Base-by-base conservation (phyloP, 2,113 vertebrate species). In the Nematolebias whitei region DNA sequence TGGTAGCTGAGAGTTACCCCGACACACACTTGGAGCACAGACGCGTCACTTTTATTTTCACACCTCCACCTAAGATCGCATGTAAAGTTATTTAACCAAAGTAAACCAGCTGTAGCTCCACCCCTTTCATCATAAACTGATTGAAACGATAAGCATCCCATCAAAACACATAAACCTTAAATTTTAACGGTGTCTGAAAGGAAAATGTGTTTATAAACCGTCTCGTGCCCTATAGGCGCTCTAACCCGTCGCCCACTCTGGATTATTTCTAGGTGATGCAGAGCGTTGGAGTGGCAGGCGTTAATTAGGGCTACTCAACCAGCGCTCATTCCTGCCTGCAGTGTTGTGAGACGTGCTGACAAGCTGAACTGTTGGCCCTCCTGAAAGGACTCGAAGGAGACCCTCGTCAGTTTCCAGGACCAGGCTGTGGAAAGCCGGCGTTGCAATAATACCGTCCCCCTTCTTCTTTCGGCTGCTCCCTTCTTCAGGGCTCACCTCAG, bases 191-290 rank as follows among this genome's bases (percentile, higher is more conserved):
- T 35, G 12, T n/a, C 50, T 29, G 55, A 56, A 68, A 68, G 41
- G 18, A 39, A 56, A 76, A 54, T 24, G 22, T 61, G n/a, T 11
- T 60, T 35, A 52, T 57, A 53, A 58, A 54, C 55, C 40, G 67
- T 22, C 5, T 13, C 19, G 38, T 47, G 50, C 39, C 32, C 50
- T 47, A 15, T 54, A 23, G 35, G 69, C 58, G n/a, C 40, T 73
- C 55, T 40, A 48, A 71, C 41, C 63, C 7, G 1, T 60, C 76
- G 74, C 88, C 87, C 85, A 89, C 87, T 76, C 60, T 54, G 65
- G 54, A 80, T 82, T 88, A 89, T 88, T 87, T 89, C 71, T 72
- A 86, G 85, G 84, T 78, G 61, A 82, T 64, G 73, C 12, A 4
- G 61, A 50, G 74, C 4, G 55, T 70, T 65, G 82, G 85, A 82